phyloP scores from a whole-genome alignment of 2,888 invertebrate species.

The Heliconius ethilla region DNA sequence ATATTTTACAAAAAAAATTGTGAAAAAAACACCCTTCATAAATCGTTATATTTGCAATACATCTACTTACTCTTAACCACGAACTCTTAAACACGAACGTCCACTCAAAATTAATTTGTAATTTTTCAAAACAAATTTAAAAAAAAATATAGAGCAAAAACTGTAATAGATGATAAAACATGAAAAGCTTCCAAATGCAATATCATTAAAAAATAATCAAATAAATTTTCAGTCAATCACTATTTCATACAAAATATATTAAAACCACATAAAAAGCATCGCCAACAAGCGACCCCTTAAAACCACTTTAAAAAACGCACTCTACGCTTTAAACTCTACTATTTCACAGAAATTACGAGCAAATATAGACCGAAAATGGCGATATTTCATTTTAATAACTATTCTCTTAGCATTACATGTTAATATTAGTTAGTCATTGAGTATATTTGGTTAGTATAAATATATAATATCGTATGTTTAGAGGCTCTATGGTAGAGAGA shows the following conservation, averaged over 20 bases:
- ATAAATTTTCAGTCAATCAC: neutral
- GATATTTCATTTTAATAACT: neutral
- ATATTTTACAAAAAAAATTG: too few relatives aligned
- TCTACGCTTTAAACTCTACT: neutral
- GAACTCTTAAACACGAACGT: too few relatives aligned
- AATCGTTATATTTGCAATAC: too few relatives aligned
- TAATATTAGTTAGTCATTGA: neutral
- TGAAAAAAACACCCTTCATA: too few relatives aligned
- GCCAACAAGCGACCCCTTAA: neutral
- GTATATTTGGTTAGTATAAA: neutral
- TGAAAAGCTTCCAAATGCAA: too few relatives aligned
- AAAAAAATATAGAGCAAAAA: too few relatives aligned
- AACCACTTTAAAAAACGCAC: slow-evolving; percentile 5
- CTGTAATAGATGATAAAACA: too few relatives aligned
- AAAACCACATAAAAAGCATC: neutral
- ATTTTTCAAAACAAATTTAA: too few relatives aligned
- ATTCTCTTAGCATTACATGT: neutral
- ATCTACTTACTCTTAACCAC: too few relatives aligned
- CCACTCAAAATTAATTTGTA: too few relatives aligned
- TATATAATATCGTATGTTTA: neutral
- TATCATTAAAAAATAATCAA: neutral
- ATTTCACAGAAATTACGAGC: neutral
- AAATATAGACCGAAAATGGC: neutral
- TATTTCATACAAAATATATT: too few relatives aligned
- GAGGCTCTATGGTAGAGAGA: neutral